phyloP scores from a whole-genome alignment of 2,797 vertebrate species.

The Eleutherodactylus coqui region DNA sequence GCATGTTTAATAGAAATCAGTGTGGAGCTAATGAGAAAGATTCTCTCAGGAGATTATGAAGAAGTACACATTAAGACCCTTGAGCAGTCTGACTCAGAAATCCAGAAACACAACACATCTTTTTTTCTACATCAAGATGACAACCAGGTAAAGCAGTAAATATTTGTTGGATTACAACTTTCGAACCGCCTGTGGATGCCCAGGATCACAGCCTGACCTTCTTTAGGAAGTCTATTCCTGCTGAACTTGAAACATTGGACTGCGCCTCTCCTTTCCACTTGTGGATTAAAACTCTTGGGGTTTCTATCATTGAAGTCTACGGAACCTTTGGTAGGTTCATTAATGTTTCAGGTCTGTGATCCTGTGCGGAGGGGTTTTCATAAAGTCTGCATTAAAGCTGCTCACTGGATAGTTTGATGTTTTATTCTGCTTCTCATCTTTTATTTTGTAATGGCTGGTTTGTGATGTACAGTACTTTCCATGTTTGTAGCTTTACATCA shows the following conservation, averaged over 20 bases:
- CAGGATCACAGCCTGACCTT: background rate
- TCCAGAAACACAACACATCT: background rate
- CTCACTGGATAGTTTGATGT: background rate
- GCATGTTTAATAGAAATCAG: conserved; percentile 1
- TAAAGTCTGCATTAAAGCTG: background rate
- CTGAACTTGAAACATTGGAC: background rate
- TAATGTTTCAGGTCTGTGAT: conserved; percentile 6
- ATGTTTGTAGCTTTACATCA: background rate
- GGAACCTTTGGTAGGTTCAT: background rate
- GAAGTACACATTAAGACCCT: background rate
- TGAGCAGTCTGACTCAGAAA: background rate
- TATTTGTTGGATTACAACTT: background rate
- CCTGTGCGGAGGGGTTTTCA: background rate
- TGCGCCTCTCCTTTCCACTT: background rate
- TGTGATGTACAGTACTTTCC: background rate
- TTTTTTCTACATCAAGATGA: background rate
- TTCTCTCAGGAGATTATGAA: background rate
- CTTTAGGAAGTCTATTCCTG: background rate
- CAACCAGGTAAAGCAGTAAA: background rate
- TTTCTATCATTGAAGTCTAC: background rate
- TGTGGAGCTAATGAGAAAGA: conserved; percentile 8
- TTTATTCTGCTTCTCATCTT: background rate
- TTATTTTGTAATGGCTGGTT: background rate
- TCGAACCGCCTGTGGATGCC: background rate
- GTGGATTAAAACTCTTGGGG: background rate